Percentiles rank a stretch among this genome's conserved stretches.
Conservation (phyloP, 2,888 invertebrate genomes). For the Ophion ventricosus region DNA sequence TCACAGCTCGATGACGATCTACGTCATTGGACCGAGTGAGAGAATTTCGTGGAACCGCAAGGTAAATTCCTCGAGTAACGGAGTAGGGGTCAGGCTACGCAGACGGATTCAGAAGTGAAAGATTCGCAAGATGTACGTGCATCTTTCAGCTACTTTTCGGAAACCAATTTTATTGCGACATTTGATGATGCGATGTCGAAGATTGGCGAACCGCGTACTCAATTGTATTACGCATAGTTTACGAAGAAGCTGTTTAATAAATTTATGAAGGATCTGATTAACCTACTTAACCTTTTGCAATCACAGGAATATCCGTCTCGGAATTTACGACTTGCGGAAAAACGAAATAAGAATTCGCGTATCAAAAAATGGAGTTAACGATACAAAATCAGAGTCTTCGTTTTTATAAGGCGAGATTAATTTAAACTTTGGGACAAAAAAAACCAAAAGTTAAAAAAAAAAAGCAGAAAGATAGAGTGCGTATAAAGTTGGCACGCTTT, state of each 20-base stretch:
- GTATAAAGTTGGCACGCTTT: background rate
- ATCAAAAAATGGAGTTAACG: background rate
- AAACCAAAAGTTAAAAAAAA: background rate
- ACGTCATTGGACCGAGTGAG: slow-evolving; percentile 54
- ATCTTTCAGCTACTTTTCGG: slow-evolving; percentile 23
- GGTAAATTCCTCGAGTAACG: slow-evolving; percentile 52
- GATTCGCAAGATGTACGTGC: slow-evolving; percentile 1
- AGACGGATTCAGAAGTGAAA: slow-evolving; percentile 28
- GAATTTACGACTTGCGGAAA: background rate
- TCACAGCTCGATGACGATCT: slow-evolving; percentile 42
- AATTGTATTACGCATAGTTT: background rate
- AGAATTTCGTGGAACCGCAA: slow-evolving; percentile 59
- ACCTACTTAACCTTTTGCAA: slow-evolving; percentile 65
- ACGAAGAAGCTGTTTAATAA: background rate
- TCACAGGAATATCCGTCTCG: background rate
- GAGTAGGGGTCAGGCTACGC: slow-evolving; percentile 39
- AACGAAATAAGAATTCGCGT: background rate
- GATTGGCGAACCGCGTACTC: background rate
- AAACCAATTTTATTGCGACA: slow-evolving; percentile 37
- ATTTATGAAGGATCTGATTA: slow-evolving; percentile 54
- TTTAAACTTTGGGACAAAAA: background rate
- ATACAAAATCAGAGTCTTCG: background rate
- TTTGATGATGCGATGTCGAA: slow-evolving; percentile 5
- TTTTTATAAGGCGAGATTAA: background rate
- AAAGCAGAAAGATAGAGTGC: background rate